Conservation (phyloP, 2,888 invertebrate species). For the Ellobium chinense region DNA sequence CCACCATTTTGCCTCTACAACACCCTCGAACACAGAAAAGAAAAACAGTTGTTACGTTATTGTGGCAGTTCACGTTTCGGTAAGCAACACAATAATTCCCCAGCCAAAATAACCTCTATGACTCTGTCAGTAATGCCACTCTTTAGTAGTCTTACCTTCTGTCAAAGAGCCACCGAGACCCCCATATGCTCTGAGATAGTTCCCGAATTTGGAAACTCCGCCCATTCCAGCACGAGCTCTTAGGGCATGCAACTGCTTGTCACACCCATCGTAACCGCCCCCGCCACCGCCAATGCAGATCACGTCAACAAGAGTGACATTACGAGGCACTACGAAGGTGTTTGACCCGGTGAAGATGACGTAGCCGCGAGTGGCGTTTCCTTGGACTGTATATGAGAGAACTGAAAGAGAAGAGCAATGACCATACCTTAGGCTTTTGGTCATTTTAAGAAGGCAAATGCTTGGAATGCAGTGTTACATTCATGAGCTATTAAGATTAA, state of each 20-base stretch:
- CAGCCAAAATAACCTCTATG: no score
- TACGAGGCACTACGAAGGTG: slow-evolving; percentile 48
- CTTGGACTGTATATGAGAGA: slow-evolving; percentile 40
- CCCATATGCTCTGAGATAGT: slow-evolving; percentile 50
- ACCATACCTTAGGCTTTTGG: no score
- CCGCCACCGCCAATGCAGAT: slow-evolving; percentile 55
- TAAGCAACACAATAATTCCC: no score
- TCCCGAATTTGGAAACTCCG: slow-evolving; percentile 49
- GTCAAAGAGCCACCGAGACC: slow-evolving; percentile 50
- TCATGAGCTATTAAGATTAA: no score
- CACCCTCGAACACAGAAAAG: no score
- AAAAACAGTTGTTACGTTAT: no score
- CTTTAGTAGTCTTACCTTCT: slow-evolving; percentile 34
- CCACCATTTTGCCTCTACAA: no score
- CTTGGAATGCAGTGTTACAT: no score
- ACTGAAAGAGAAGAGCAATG: slow-evolving; percentile 24
- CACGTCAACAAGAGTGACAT: slow-evolving; percentile 48
- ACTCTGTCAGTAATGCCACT: no score
- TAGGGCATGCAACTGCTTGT: not conserved
- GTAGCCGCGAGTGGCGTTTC: slow-evolving; percentile 42
- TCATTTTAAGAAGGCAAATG: no score
- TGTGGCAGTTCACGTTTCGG: no score
- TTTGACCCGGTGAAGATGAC: slow-evolving; percentile 46
- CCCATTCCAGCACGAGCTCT: slow-evolving; percentile 49
- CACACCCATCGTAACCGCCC: slow-evolving; percentile 51